These are phyloP conservation scores for Martes flavigula DNA, from an alignment of 2,797 vertebrate genomes.

Conservation along the genomic window DNA sequence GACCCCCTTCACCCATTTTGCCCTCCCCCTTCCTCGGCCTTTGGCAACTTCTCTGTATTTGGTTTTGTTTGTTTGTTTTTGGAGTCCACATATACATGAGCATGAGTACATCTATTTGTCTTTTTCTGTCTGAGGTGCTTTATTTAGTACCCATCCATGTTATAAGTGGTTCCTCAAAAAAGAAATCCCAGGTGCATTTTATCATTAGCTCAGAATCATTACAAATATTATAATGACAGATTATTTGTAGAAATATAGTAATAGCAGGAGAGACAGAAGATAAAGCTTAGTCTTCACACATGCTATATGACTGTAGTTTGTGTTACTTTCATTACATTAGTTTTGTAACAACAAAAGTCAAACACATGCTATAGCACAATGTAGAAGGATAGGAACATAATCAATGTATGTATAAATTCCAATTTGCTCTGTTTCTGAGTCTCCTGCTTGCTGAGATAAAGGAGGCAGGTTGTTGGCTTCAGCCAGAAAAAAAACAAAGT, in stretches of 20 bases:
- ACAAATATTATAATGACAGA: background rate
- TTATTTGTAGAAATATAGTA: background rate
- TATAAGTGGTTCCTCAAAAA: background rate
- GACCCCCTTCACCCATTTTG: background rate
- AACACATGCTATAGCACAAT: background rate
- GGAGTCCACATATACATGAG: background rate
- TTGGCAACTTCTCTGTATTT: background rate
- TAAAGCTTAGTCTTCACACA: background rate
- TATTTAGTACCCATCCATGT: background rate
- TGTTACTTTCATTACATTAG: background rate
- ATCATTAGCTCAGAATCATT: conserved; percentile 16
- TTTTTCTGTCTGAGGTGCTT: background rate
- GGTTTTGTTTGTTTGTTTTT: background rate
- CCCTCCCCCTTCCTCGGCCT: background rate
- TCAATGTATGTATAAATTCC: conserved; percentile 1
- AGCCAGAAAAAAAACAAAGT: background rate
- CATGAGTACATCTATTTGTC: background rate
- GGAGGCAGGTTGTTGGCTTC: background rate
- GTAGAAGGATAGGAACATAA: background rate
- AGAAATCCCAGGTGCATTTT: background rate
- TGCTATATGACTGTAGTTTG: background rate
- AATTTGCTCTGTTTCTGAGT: conserved; percentile 3
- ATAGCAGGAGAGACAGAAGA: background rate
- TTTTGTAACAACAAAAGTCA: conserved; percentile 16
- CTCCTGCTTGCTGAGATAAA: conserved; percentile 57